Evolutionary conservation across 2,113 vertebrate genomes (phyloP).

Genomic region (Antechinus stuartii): DNA sequence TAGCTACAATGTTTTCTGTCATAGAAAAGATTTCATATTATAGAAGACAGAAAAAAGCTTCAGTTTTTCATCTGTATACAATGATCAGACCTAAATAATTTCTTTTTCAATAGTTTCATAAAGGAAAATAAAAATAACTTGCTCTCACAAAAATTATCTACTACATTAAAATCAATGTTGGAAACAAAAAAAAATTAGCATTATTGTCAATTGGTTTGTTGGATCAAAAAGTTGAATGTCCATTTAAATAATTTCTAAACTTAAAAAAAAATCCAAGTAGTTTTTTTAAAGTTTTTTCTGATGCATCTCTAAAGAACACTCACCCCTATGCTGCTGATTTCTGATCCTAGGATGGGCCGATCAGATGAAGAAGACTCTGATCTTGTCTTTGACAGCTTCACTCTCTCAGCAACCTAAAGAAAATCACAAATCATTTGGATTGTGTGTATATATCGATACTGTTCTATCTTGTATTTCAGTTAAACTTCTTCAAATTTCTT

Average conservation of each 20-base stretch:
- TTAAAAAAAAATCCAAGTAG: neutral
- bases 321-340: slow-evolving; percentile 94
- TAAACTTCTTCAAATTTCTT: neutral
- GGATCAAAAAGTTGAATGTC: neutral
- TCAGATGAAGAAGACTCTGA: slow-evolving; percentile 91
- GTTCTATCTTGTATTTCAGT: neutral
- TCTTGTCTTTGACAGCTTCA: slow-evolving; percentile 93
- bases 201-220: neutral
- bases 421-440: neutral
- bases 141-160: slow-evolving; percentile 13
- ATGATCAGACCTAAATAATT: slow-evolving; percentile 9
- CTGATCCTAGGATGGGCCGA: slow-evolving; percentile 91
- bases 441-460: too few species aligned
- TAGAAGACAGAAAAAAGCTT: slow-evolving; percentile 2
- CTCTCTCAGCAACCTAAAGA: slow-evolving; percentile 91
- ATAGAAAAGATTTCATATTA: too few species aligned
- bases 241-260: neutral
- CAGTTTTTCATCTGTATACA: neutral
- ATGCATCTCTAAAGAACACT: slow-evolving; percentile 67
- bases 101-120: slow-evolving; percentile 35
- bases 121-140: neutral
- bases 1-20: neutral
- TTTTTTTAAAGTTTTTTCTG: neutral
- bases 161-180: neutral
- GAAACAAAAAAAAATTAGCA: neutral